phyloP scores from a whole-genome alignment of 2,888 invertebrate species.

The Dermolepida albohirtum region DNA sequence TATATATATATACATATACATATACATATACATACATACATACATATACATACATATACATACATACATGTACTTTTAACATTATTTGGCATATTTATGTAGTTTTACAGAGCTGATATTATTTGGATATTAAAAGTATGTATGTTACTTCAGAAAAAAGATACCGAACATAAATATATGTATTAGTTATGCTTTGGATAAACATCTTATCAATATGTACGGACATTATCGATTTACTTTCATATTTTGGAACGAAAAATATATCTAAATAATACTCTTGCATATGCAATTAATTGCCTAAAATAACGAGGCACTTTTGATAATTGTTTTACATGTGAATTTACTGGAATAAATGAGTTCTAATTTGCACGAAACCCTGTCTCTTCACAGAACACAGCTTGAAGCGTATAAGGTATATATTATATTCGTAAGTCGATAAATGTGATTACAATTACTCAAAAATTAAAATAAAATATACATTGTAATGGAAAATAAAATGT shows the following conservation, averaged over 20 bases:
- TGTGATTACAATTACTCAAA: neutral
- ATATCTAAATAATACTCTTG: constrained; percentile 20
- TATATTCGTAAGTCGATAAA: constrained; percentile 30
- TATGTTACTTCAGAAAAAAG: constrained; percentile 17
- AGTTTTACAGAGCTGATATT: constrained; percentile 37
- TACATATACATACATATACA: constrained; percentile 1
- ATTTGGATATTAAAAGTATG: constrained; percentile 13
- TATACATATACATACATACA: no score
- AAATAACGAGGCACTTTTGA: constrained; percentile 45
- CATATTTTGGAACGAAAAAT: constrained; percentile 1
- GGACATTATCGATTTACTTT: constrained; percentile 12
- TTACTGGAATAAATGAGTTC: constrained; percentile 40
- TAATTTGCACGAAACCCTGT: constrained; percentile 47
- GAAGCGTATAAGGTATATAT: constrained; percentile 47
- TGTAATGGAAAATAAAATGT: constrained; percentile 24
- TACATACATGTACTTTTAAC: constrained; percentile 36
- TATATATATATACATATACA: no score
- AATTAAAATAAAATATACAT: constrained; percentile 11
- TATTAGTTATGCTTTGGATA: constrained; percentile 19
- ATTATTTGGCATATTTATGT: constrained; percentile 43
- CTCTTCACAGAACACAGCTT: constrained; percentile 47
- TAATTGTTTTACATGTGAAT: constrained; percentile 41
- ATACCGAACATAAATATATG: constrained; percentile 17
- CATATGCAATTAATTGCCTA: constrained; percentile 30
- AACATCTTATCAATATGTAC: neutral